A percentile compares a stretch with the other conserved stretches of the same genome.
These are phyloP conservation scores for Tenebrio molitor DNA, from an alignment of 1,140 invertebrate genomes.

Conservation along the genomic window DNA sequence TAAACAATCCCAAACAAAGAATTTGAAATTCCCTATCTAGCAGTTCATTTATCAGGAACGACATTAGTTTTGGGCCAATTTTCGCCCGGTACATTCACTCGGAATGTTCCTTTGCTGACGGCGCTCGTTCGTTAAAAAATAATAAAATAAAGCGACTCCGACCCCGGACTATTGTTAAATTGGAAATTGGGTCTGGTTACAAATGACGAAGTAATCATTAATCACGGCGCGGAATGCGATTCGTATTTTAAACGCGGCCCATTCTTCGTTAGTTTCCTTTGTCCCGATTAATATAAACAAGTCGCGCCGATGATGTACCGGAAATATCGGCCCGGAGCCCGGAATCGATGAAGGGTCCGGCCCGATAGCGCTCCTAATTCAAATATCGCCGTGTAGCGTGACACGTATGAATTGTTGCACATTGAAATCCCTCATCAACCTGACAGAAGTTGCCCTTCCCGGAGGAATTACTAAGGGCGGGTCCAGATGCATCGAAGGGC, in stretches of 20 bases:
- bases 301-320: not conserved
- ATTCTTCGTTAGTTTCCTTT: not conserved
- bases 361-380: constrained; percentile 8
- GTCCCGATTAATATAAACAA: not conserved
- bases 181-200: constrained; percentile 32
- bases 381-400: constrained; percentile 34
- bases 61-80: not conserved
- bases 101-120: constrained; percentile 4
- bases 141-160: constrained; percentile 18
- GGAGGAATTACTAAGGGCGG: constrained; percentile 8
- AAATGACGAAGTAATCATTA: constrained; percentile 26
- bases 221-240: not conserved
- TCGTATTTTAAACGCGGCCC: constrained; percentile 13
- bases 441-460: constrained; percentile 46
- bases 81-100: not conserved
- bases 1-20: too few species aligned
- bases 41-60: too few species aligned
- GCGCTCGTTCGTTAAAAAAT: constrained; percentile 14
- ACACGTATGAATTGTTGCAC: constrained; percentile 50
- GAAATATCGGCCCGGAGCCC: not conserved
- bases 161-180: constrained; percentile 18
- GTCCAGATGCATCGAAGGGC: constrained; percentile 36
- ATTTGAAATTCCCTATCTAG: too few species aligned
- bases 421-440: constrained; percentile 51
- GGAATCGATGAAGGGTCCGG: not conserved